These are phyloP conservation scores for Lichenostomus cassidix DNA, from an alignment of 2,113 vertebrate species.

Conservation along the genomic window DNA sequence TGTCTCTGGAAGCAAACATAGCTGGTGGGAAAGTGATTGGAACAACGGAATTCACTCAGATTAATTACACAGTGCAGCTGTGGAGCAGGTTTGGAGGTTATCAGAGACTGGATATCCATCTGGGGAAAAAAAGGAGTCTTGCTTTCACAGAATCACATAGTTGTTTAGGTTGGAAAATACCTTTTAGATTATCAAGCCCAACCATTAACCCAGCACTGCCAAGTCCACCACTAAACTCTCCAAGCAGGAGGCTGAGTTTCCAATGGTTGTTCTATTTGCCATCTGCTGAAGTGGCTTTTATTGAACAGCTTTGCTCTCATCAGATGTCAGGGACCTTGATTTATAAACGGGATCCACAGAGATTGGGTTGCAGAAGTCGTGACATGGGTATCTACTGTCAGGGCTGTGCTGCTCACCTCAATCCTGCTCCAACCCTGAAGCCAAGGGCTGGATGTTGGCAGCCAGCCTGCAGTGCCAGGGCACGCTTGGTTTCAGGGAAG, in stretches of 20 bases:
- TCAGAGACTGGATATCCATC: background rate
- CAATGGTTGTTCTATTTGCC: background rate
- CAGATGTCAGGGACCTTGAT: slow-evolving; percentile 25
- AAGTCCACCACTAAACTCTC: background rate
- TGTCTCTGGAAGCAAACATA: background rate
- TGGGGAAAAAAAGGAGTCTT: background rate
- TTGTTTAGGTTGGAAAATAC: background rate
- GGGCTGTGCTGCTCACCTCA: background rate
- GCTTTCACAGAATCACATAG: background rate
- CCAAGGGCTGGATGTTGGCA: background rate
- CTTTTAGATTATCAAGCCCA: background rate
- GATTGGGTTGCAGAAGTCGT: slow-evolving; percentile 11
- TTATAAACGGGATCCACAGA: slow-evolving; percentile 2
- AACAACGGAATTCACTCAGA: background rate
- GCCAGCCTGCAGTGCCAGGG: background rate
- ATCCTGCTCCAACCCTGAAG: background rate
- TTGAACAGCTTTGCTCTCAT: slow-evolving; percentile 16
- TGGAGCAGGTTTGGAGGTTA: background rate
- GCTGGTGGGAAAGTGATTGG: background rate
- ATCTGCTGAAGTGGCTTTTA: slow-evolving; percentile 19
- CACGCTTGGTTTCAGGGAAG: background rate
- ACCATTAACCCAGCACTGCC: background rate
- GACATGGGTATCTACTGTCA: background rate
- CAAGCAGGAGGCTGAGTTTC: background rate
- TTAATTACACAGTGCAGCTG: background rate